A percentile compares a stretch with the other conserved stretches of the same genome.
phyloP scores from a whole-genome alignment of 1,140 invertebrate species.

The Magallana angulata region DNA sequence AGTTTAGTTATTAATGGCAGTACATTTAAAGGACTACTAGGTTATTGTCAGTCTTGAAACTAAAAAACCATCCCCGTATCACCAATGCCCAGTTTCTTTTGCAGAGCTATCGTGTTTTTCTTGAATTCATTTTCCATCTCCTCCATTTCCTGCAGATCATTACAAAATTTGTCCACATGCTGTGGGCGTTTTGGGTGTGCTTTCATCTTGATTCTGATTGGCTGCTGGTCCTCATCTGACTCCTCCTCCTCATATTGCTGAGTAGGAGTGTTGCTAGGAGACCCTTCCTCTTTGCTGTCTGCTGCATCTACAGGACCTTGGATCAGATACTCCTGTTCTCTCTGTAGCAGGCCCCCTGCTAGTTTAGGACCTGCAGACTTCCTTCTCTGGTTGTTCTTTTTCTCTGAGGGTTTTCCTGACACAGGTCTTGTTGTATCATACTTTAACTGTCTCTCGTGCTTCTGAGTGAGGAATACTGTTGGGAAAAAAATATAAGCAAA shows the following conservation, averaged over 20 bases:
- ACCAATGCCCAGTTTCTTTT: conserved; percentile 55
- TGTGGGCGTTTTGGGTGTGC: conserved; percentile 47
- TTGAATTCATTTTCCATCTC: conserved; percentile 57
- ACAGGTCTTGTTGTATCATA: conserved; percentile 56
- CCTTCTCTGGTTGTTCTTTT: conserved; percentile 13
- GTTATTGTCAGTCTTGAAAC: background rate
- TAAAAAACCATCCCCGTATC: conserved; percentile 45
- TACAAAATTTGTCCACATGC: conserved; percentile 53
- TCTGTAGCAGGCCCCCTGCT: conserved; percentile 18
- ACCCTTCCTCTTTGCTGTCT: conserved; percentile 6
- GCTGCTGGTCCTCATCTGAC: conserved; percentile 24
- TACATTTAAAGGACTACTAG: background rate
- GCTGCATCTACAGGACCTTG: background rate
- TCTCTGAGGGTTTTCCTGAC: conserved; percentile 34
- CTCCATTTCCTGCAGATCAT: conserved; percentile 54
- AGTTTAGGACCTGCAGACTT: conserved; percentile 42
- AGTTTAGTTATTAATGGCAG: too few species aligned
- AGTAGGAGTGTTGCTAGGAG: background rate
- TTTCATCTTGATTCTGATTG: conserved; percentile 43
- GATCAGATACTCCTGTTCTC: background rate
- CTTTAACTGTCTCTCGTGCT: conserved; percentile 54
- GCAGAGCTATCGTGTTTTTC: conserved; percentile 48
- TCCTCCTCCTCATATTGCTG: conserved; percentile 20
- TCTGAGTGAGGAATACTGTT: conserved; percentile 55
- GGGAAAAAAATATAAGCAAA: background rate